phyloP scores from a whole-genome alignment of 2,888 invertebrate species.

The Marronus borbonicus region DNA sequence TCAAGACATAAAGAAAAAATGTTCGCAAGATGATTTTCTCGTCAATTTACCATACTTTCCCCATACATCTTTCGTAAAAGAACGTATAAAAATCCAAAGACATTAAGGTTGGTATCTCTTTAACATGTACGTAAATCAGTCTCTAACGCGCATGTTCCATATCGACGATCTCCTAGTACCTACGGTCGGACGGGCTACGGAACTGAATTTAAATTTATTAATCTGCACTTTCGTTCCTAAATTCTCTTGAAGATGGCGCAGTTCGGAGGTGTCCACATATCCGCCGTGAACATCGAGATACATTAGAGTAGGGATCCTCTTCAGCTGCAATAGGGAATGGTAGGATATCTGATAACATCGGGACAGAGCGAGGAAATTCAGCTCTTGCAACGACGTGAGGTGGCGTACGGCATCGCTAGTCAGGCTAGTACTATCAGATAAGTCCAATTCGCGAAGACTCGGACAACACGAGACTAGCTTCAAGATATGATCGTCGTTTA shows the following conservation, averaged over 20 bases:
- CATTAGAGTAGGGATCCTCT: slow-evolving; percentile 76
- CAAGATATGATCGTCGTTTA: slow-evolving; percentile 81
- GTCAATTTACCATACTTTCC: no score
- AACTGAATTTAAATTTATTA: slow-evolving; percentile 86
- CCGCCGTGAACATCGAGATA: slow-evolving; percentile 91
- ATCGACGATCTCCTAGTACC: slow-evolving; percentile 90
- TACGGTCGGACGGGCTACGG: slow-evolving; percentile 91
- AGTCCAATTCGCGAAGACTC: slow-evolving; percentile 85
- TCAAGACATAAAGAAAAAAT: no score
- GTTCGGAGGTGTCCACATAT: slow-evolving; percentile 75
- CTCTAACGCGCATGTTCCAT: slow-evolving; percentile 79
- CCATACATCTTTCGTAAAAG: no score
- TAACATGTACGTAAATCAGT: slow-evolving; percentile 12
- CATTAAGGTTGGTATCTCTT: no score
- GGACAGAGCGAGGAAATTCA: slow-evolving; percentile 85
- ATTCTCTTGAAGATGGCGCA: slow-evolving; percentile 73
- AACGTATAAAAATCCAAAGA: no score
- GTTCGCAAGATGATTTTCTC: no score
- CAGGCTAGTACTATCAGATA: slow-evolving; percentile 88
- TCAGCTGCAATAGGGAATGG: slow-evolving; percentile 78
- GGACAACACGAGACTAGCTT: slow-evolving; percentile 79
- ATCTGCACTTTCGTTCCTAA: slow-evolving; percentile 76
- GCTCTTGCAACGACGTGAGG: slow-evolving; percentile 74
- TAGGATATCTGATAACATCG: slow-evolving; percentile 87
- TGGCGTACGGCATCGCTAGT: slow-evolving; percentile 75